These are phyloP conservation scores for Blennius ocellaris DNA, from an alignment of 2,113 vertebrate genomes.

Conservation along the genomic window DNA sequence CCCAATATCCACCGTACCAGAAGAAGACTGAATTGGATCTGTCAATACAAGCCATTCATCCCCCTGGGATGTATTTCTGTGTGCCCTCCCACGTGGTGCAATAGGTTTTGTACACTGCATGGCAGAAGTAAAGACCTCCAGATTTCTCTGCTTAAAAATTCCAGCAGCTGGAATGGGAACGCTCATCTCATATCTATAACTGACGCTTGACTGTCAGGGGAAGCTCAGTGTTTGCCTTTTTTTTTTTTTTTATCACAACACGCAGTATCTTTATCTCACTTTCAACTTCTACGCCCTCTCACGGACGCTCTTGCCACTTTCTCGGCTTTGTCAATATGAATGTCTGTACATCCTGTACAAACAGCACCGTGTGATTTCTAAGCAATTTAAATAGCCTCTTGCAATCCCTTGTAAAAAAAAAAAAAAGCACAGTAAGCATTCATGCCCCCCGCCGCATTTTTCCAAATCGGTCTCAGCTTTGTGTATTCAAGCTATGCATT, in stretches of 20 bases:
- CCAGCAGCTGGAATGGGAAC: conserved; percentile 84
- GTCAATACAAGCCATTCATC: too few species aligned
- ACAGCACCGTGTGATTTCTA: background rate
- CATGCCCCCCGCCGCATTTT: too few species aligned
- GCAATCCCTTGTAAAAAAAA: background rate
- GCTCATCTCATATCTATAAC: conserved; percentile 68
- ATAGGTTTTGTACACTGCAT: conserved; percentile 98
- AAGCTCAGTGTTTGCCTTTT: too few species aligned
- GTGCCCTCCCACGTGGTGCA: too few species aligned
- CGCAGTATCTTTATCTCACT: background rate
- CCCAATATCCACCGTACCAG: too few species aligned
- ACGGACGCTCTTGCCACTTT: background rate
- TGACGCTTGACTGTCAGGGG: too few species aligned
- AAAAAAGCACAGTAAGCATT: too few species aligned
- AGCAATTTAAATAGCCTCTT: background rate
- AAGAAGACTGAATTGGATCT: too few species aligned
- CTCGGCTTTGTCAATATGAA: background rate
- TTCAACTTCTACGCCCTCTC: background rate
- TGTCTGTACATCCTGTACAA: background rate
- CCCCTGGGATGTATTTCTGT: too few species aligned
- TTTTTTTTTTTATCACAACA: background rate
- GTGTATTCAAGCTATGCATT: background rate
- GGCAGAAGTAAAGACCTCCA: conserved; percentile 88
- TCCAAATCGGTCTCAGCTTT: background rate
- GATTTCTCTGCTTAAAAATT: conserved; percentile 65